Percentiles rank a stretch among this genome's conserved stretches.
phyloP scores from a whole-genome alignment of 1,140 invertebrate genomes.

The Dermatophagoides farinae region DNA sequence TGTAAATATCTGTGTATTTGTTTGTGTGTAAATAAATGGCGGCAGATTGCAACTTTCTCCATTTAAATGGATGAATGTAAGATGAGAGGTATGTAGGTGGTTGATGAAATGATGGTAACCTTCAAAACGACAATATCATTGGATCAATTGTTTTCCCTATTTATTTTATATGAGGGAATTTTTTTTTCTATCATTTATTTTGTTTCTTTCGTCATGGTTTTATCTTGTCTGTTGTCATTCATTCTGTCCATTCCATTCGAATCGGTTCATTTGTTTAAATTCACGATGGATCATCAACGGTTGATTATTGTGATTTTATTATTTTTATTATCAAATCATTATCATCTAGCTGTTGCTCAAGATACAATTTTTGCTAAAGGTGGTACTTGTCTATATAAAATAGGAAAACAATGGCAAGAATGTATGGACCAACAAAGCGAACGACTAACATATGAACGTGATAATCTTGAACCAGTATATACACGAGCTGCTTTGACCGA shows the following conservation, averaged over 20 bases:
- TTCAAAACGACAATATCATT: no score
- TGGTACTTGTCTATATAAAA: slow-evolving; percentile 10
- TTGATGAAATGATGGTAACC: no score
- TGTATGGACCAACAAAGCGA: slow-evolving; percentile 2
- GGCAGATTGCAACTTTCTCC: no score
- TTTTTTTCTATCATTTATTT: no score
- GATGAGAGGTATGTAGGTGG: no score
- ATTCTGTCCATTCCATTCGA: not conserved
- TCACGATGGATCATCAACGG: not conserved
- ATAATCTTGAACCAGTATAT: not conserved
- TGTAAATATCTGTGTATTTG: no score
- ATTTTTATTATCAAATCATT: not conserved
- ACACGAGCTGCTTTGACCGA: not conserved
- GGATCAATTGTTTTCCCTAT: no score
- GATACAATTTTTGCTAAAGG: slow-evolving; percentile 12
- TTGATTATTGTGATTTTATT: not conserved
- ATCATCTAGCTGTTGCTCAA: not conserved
- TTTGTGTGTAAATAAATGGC: no score
- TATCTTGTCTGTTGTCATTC: not conserved
- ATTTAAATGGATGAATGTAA: no score
- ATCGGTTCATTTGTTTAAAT: not conserved
- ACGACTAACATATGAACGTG: not conserved
- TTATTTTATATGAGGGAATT: no score
- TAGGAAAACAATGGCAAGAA: not conserved
- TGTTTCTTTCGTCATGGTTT: not conserved